Base-by-base conservation (phyloP, 2,113 vertebrate species). In the Heptranchias perlo region DNA sequence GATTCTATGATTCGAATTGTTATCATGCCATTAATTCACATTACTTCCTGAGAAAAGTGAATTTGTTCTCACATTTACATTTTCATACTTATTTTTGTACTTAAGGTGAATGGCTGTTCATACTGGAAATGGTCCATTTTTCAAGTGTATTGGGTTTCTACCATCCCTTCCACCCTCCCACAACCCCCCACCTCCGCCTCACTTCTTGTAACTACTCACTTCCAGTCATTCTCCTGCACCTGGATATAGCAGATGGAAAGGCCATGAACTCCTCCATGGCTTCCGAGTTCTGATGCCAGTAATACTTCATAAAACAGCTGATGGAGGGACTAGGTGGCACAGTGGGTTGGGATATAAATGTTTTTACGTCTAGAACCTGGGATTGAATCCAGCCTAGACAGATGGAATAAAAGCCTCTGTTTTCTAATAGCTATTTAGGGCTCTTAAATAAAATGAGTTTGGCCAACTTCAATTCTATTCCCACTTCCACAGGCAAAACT, bases 301-400 rank as follows among this genome's bases (percentile, higher is more conserved):
- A 95, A 95, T 95, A 52, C 94, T 69, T 95, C 94, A 69, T 28
- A 95, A 95, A 69, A 31, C 94, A 95, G 65, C 94, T 95, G 64
- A 73, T 69, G 94, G 39, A 73, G 44, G 65, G 65, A 35, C 62
- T 16, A 95, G 94, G 94, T 95, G 94, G 94, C 94, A 95, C 47
- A 69, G 47, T 95, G 94, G 62, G 62, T 94, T 67, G 64, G 62
- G 44, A 94, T 94, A 64, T 67, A 67, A 47, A 67, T 28, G 23
- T 65, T 67, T 67, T 94, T 67, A 64, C 14, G 62, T 35, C 91
- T 58, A 28, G 62, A 94, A 94, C 64, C 64, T 94, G 93, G 93
- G 93, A 94, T 65, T 94, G 62, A 94, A 69, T 94, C 93, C 93
- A 94, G 44, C 44, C n/a, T 23, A 94, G 62, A 94, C 93, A 94